A percentile compares a stretch with the other conserved stretches of the same genome.
Conservation (phyloP, 2,888 invertebrate genomes). For the Acheta domesticus region DNA sequence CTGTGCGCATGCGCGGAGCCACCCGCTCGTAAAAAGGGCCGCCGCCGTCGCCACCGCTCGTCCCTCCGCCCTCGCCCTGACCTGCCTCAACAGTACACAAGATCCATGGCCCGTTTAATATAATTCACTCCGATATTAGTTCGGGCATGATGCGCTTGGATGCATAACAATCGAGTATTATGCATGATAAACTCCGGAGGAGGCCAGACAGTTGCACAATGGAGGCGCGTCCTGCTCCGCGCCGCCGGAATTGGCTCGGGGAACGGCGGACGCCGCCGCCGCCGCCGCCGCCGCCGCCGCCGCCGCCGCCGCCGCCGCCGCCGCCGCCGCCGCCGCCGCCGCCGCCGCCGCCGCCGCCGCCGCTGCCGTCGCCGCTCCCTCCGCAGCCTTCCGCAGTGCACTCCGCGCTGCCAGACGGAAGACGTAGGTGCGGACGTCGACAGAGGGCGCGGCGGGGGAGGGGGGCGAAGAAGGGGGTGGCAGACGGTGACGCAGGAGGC, state of each 20-base stretch:
- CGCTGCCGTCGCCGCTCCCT: no score
- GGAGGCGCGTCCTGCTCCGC: not conserved
- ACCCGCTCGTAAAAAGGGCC: not conserved
- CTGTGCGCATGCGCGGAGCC: not conserved
- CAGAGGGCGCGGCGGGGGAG: no score
- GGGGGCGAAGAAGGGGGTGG: no score
- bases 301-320: no score
- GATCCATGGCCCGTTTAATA: conserved; percentile 23
- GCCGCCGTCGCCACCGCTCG: not conserved
- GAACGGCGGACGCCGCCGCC: not conserved
- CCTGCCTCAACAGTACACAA: conserved; percentile 1
- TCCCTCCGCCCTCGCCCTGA: conserved; percentile 22
- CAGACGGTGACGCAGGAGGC: no score
- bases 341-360: not conserved
- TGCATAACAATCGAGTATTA: conserved; percentile 28
- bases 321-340: not conserved
- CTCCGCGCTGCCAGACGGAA: no score
- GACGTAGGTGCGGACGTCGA: no score
- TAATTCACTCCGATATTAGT: conserved; percentile 28
- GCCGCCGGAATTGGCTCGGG: conserved; percentile 3
- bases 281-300: no score
- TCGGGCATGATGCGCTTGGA: conserved; percentile 24
- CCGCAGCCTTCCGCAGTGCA: no score
- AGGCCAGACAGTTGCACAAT: conserved; percentile 10
- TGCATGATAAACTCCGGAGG: conserved; percentile 26